These are phyloP conservation scores for Psophia crepitans DNA, from an alignment of 2,113 vertebrate genomes.

Conservation along the genomic window DNA sequence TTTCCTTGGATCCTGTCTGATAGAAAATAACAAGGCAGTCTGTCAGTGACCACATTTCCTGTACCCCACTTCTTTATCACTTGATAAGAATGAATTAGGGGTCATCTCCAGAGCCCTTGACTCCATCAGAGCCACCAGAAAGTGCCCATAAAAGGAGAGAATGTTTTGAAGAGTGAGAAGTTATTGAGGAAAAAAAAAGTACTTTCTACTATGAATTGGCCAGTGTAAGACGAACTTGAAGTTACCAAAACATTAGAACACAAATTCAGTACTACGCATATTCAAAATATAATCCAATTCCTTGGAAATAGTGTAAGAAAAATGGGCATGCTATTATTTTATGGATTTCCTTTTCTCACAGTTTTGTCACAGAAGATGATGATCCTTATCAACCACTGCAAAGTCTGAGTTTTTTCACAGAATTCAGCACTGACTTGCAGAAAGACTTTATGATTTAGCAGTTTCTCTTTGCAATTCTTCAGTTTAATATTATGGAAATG, in stretches of 20 bases:
- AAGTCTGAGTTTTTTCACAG: background rate
- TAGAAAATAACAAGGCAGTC: background rate
- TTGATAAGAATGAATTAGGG: background rate
- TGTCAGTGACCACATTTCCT: background rate
- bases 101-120: background rate
- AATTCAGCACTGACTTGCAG: background rate
- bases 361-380: background rate
- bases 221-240: background rate
- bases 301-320: background rate
- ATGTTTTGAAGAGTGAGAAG: background rate
- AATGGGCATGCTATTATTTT: background rate
- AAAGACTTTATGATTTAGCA: background rate
- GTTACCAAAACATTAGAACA: background rate
- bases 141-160: background rate
- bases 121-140: background rate
- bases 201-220: background rate
- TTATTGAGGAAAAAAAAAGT: background rate
- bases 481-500: background rate
- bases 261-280: background rate
- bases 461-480: background rate
- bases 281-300: background rate
- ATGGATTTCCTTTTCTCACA: background rate
- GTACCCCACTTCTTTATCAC: background rate
- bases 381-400: background rate
- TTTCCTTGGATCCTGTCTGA: background rate